A percentile compares a stretch with the other conserved stretches of the same genome.
Conservation (phyloP, 2,797 vertebrate species). For the Chrysocyon brachyurus region DNA sequence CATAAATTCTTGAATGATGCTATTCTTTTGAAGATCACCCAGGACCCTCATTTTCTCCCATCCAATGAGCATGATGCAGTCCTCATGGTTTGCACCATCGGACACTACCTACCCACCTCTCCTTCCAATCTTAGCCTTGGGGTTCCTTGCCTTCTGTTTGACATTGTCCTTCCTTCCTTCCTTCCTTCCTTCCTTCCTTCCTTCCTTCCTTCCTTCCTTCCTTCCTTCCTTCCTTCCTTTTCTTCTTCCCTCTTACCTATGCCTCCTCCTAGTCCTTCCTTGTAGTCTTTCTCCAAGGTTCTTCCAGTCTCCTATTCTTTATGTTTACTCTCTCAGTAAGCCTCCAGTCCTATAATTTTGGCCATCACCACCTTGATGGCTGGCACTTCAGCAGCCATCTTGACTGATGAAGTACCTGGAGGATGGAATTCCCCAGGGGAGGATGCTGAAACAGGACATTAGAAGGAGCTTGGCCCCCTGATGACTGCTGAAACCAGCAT, state of each 20-base stretch:
- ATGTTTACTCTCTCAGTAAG: background rate
- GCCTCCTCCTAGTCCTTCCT: background rate
- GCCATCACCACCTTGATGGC: background rate
- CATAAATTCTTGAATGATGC: background rate
- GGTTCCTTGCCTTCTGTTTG: slow-evolving; percentile 12
- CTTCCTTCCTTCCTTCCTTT: background rate
- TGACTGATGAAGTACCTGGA: background rate
- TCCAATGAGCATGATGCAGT: background rate
- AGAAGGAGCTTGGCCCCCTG: background rate
- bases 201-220: background rate
- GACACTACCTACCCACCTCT: background rate
- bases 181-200: background rate
- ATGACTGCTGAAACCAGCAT: background rate
- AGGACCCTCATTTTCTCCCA: background rate
- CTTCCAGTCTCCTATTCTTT: background rate
- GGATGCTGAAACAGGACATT: background rate
- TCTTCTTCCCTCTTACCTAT: background rate
- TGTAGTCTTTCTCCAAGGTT: background rate
- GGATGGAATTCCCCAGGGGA: background rate
- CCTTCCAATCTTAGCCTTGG: background rate
- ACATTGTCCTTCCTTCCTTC: background rate
- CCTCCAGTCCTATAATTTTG: background rate
- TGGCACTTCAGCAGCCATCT: background rate
- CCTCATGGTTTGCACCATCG: background rate
- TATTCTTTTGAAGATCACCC: slow-evolving; percentile 18